These are phyloP conservation scores for Willisornis vidua DNA, from an alignment of 2,113 vertebrate genomes.

Conservation along the genomic window DNA sequence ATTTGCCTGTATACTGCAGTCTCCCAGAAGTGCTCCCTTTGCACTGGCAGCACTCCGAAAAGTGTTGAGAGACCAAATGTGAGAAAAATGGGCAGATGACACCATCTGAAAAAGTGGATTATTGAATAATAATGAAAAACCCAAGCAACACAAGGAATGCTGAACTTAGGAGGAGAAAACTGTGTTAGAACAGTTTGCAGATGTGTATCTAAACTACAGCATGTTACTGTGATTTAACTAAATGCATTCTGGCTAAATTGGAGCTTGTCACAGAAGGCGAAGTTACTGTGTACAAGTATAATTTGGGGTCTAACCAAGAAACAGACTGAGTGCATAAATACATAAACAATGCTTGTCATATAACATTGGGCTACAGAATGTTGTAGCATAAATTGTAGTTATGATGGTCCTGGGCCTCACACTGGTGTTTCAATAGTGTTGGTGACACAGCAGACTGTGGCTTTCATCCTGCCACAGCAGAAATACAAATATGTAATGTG, in stretches of 20 bases:
- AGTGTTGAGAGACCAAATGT: background rate
- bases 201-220: background rate
- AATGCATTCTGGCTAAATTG: background rate
- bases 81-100: conserved; percentile 8
- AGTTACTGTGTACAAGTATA: background rate
- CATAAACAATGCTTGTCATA: background rate
- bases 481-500: background rate
- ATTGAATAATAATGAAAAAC: background rate
- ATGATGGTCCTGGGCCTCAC: background rate
- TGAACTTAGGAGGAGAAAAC: background rate
- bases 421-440: background rate
- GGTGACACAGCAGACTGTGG: background rate
- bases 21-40: background rate
- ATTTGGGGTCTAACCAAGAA: background rate
- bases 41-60: background rate
- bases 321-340: background rate
- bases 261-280: background rate
- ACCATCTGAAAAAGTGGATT: background rate
- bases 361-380: background rate
- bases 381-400: background rate
- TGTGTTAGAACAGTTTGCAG: conserved; percentile 8
- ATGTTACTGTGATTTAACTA: background rate
- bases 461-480: background rate
- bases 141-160: background rate
- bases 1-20: background rate